Conservation (phyloP, 2,113 vertebrate genomes). For the Prietella phreatophila region DNA sequence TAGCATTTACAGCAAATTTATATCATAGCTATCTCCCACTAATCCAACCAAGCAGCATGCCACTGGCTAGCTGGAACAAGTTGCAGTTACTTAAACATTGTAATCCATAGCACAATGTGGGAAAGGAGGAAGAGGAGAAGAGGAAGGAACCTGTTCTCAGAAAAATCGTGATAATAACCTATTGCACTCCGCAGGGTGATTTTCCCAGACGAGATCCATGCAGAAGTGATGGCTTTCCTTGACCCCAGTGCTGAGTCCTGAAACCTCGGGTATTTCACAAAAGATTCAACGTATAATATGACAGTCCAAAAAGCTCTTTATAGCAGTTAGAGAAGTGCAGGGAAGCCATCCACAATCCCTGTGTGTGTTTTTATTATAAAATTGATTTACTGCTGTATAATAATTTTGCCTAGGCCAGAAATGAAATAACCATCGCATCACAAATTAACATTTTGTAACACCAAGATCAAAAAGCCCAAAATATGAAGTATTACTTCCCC, state of each 20-base stretch:
- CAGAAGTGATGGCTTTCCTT: constrained; percentile 33
- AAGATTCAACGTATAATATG: not conserved
- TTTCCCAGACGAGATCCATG: constrained; percentile 39
- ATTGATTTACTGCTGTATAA: not conserved
- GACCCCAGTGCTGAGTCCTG: constrained; percentile 2
- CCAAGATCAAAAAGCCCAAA: not conserved
- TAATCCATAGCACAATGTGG: constrained; percentile 50
- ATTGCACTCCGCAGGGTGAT: constrained; percentile 25
- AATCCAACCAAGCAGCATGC: not conserved
- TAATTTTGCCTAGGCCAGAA: not conserved
- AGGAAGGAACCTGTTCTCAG: constrained; percentile 35
- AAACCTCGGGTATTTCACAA: constrained; percentile 33
- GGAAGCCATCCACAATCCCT: not conserved
- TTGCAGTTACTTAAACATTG: not conserved
- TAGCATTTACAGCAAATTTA: not conserved
- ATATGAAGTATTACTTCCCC: constrained; percentile 18
- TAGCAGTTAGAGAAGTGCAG: no score
- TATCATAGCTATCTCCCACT: not conserved
- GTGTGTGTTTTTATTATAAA: not conserved
- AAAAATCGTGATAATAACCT: constrained; percentile 44
- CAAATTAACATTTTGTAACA: not conserved
- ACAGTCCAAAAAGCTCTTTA: not conserved
- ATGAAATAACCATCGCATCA: not conserved
- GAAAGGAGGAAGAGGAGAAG: constrained; percentile 53
- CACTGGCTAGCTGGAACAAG: not conserved